Conservation (phyloP, 2,888 invertebrate species). For the Lithophane semibrunnea region DNA sequence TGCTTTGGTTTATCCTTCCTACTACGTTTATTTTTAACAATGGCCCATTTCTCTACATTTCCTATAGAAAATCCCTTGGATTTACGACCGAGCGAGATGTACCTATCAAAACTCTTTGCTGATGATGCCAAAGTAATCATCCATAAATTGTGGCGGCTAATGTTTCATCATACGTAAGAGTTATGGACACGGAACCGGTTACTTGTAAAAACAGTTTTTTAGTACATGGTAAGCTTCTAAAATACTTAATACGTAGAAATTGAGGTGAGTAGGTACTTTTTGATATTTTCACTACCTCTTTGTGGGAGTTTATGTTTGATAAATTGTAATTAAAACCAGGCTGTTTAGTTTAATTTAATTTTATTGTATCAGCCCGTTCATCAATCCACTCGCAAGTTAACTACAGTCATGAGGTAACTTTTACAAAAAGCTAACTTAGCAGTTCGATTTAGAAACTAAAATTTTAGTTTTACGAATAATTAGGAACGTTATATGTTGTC, state of each 20-base stretch:
- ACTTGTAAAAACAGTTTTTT: conserved; percentile 52
- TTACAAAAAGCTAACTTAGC: neutral
- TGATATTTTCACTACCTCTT: conserved; percentile 32
- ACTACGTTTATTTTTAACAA: conserved; percentile 63
- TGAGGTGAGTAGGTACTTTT: conserved; percentile 16
- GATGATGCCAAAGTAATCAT: conserved; percentile 73
- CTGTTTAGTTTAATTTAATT: neutral
- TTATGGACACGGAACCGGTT: conserved; percentile 59
- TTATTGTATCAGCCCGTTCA: neutral
- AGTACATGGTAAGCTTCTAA: conserved; percentile 42
- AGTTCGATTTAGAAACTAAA: neutral
- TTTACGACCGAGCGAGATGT: conserved; percentile 70
- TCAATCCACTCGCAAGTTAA: neutral
- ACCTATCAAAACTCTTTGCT: conserved; percentile 67
- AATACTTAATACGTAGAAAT: conserved; percentile 27
- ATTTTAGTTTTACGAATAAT: neutral
- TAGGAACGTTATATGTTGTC: neutral
- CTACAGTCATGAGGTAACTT: neutral
- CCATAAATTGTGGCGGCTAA: conserved; percentile 66
- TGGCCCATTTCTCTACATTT: conserved; percentile 72
- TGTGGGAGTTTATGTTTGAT: neutral
- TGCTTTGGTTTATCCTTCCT: conserved; percentile 25
- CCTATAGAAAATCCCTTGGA: conserved; percentile 70
- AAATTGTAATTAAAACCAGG: conserved; percentile 1
- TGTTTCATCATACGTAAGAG: conserved; percentile 65